Base-by-base conservation (phyloP, 1,140 invertebrate genomes). In the Drosophila ficusphila region DNA sequence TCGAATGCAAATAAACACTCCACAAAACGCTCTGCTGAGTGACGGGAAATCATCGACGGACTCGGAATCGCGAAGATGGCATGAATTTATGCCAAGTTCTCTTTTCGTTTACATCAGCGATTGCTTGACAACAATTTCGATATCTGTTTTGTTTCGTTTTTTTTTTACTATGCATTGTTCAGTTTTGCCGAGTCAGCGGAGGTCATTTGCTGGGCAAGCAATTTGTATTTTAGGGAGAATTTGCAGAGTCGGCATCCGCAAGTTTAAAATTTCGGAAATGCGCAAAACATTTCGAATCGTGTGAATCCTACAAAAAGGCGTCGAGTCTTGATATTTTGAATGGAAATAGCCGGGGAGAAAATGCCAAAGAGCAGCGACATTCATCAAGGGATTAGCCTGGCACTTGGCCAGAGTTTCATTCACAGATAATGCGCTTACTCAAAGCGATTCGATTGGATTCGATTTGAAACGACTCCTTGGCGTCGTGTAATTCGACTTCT, bases 1-100 rank as follows among this genome's bases (percentile, higher is more conserved):
- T 23, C 8, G 25, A 62, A 78, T 77, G 68, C 44, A 85, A 82
- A 83, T 70, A 82, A 85, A 82, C 75, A 82, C 75, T 83, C 42
- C 18, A 41, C 6, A 23, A 49, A 64, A 58, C 34, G 48, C 16
- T 6, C 9, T 11, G 27, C 21, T 23, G 25, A 36, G 33, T n/a
- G 16, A 11, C 46, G 39, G 42, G 48, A 64, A 83, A 36, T 38
- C 23, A 18, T 36, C 41, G 34, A 34, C 41, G 25, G 19, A 39
- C 18, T 65, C 34, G 39, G 44, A 41, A 25, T 18, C n/a, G 52
- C 14, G 31, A 19, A 42, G 44, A 21, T 71, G 44, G 49, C 25
- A 41, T 27, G 34, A 44, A 14, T 62, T 12, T 62, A 62, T 62
- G 58, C 54, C 58, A 18, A 64, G 57, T 64, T 64, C 56, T 36